phyloP scores from a whole-genome alignment of 2,113 vertebrate genomes.

The Oreochromis aureus region DNA sequence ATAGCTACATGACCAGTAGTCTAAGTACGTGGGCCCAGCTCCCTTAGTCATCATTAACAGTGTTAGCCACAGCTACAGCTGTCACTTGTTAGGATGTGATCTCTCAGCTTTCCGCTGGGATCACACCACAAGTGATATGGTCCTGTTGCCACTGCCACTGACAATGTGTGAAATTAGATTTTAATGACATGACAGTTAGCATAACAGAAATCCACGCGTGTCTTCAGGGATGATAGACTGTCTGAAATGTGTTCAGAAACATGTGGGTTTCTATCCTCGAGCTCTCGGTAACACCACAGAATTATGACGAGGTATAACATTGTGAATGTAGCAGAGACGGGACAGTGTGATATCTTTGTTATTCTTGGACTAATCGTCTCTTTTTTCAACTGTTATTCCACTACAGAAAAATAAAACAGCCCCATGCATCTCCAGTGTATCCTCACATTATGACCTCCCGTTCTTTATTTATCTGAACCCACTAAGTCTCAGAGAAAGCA shows the following conservation, averaged over 20 bases:
- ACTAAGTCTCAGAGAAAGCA: background rate
- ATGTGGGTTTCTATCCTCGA: background rate
- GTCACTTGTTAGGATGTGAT: background rate
- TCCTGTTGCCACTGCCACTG: background rate
- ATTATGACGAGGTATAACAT: background rate
- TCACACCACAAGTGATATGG: background rate
- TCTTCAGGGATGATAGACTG: background rate
- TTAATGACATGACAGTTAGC: background rate
- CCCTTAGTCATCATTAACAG: background rate
- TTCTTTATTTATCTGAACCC: background rate
- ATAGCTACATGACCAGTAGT: background rate
- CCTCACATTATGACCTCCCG: background rate
- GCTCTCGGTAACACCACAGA: background rate
- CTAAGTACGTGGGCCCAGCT: background rate
- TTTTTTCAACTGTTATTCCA: background rate
- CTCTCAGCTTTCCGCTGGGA: background rate
- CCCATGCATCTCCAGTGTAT: background rate
- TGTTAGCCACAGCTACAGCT: background rate
- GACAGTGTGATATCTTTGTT: background rate
- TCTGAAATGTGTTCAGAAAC: background rate
- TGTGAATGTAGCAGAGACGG: background rate
- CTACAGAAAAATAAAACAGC: background rate
- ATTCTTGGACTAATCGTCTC: background rate
- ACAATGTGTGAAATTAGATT: background rate
- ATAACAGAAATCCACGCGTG: background rate